Base-by-base conservation (phyloP, 2,797 vertebrate species). In the Microctenopoma stevenorrisi region DNA sequence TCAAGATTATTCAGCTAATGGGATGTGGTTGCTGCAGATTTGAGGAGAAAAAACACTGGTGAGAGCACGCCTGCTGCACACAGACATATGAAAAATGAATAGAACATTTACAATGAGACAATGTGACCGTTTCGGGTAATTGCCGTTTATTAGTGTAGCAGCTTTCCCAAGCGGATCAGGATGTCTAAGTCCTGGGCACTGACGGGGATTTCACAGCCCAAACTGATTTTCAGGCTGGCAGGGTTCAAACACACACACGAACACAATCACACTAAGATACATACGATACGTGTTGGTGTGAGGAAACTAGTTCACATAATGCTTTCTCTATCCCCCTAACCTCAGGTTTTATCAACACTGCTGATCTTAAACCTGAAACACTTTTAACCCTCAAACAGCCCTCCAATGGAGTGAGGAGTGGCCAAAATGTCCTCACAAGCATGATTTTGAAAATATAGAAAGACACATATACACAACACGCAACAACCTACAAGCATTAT, bases 101-200 rank as follows among this genome's bases (percentile, higher is more conserved):
- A 25, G 67, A 74, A 78, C 72, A 46, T 84, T 79, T 85, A 83
- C 79, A 82, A 78, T 87, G 65, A 87, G 78, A 89, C 84, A 89
- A 90, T 88, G 86, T 91, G 87, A 90, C 88, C 78, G 85, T 90
- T 91, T 76, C 79, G 72, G 72, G 55, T 85, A 78, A 86, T 81
- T 87, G 58, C 56, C 59, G 64, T 84, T 76, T 85, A 84, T 90
- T 81, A 72, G 81, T 82, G 84, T 83, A 81, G 82, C 85, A 83
- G 81, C 77, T 89, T 91, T 92, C 84, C 87, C 86, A 86, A 90
- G 83, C 83, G 86, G 76, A 89, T 88, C 89, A 78, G 76, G 87
- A 86, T 74, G 79, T 60, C 51, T 89, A 82, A 89, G 86, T 86
- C 82, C 54, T 77, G 78, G 81, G 76, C 84, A 84, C 76, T 89